Percentiles rank a stretch among this genome's conserved stretches.
Evolutionary conservation across 2,888 invertebrate species (phyloP).

Genomic region (Serrognathus titanus): DNA sequence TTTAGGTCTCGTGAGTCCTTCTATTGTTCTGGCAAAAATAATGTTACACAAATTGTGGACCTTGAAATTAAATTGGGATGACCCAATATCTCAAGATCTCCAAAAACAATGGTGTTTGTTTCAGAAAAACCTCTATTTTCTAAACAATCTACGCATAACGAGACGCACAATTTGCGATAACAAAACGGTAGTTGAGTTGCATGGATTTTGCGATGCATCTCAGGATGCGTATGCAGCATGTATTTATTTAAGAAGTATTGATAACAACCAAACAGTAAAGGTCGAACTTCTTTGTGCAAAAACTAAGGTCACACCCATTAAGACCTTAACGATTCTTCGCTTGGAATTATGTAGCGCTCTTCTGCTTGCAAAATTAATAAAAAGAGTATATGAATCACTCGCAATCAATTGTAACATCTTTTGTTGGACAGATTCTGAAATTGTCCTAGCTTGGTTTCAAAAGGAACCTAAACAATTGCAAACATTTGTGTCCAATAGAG

Average conservation of each 20-base stretch:
- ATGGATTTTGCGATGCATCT: slow-evolving; percentile 5
- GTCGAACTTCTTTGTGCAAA: slow-evolving; percentile 12
- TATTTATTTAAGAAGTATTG: slow-evolving; percentile 3
- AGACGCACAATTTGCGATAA: neutral
- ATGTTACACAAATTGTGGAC: slow-evolving; percentile 15
- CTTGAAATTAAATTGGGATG: slow-evolving; percentile 8
- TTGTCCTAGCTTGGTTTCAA: neutral
- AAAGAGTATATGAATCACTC: slow-evolving; percentile 9
- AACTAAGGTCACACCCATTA: slow-evolving; percentile 16
- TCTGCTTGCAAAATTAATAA: slow-evolving; percentile 9
- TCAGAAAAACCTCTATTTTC: neutral
- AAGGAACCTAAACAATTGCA: neutral
- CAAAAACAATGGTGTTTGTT: slow-evolving; percentile 9
- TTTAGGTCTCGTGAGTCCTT: slow-evolving; percentile 11
- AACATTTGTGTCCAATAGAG: neutral
- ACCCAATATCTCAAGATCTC: slow-evolving; percentile 4
- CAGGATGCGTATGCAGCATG: slow-evolving; percentile 12
- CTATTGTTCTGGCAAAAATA: slow-evolving; percentile 11
- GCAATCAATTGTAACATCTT: neutral
- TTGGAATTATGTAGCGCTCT: slow-evolving; percentile 22
- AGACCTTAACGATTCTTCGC: slow-evolving; percentile 19
- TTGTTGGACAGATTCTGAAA: neutral
- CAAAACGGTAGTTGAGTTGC: neutral
- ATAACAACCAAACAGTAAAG: neutral
- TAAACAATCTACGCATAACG: neutral